A percentile compares a stretch with the other conserved stretches of the same genome.
Evolutionary conservation across 2,113 vertebrate genomes (phyloP).

Genomic region (Zingel zingel): DNA sequence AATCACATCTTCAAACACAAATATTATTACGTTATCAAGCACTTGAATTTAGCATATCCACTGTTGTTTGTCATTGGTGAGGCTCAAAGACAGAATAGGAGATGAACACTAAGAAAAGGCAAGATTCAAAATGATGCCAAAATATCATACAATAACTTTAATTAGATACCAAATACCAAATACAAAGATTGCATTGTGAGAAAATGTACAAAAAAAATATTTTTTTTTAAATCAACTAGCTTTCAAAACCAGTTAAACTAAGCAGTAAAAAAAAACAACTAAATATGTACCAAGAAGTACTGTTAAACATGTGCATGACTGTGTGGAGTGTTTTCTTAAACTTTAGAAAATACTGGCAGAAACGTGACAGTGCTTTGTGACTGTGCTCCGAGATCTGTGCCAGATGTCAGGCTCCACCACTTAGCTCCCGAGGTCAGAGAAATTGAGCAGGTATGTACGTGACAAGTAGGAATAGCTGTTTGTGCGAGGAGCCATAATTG

Average conservation of each 20-base stretch:
- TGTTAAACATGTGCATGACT: background rate
- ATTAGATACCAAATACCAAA: background rate
- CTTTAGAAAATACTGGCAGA: constrained; percentile 1
- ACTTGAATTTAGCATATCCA: background rate
- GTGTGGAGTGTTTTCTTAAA: background rate
- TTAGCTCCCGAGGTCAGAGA: constrained; percentile 60
- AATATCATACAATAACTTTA: background rate
- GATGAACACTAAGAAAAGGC: background rate
- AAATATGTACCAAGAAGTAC: background rate
- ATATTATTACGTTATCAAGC: background rate
- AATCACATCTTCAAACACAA: background rate
- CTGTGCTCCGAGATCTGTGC: constrained; percentile 23
- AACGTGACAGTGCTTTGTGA: background rate
- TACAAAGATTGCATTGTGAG: background rate
- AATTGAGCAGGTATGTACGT: constrained; percentile 58
- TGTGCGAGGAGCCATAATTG: constrained; percentile 76
- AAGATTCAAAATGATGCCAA: background rate
- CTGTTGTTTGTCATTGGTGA: background rate
- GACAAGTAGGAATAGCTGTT: constrained; percentile 78
- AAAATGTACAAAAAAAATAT: background rate
- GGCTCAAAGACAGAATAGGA: background rate
- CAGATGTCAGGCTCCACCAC: constrained; percentile 48
- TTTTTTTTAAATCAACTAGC: background rate
- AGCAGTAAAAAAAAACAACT: background rate
- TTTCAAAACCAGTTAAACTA: background rate